Evolutionary conservation across 2,797 vertebrate species (phyloP).

Genomic region (Lemur catta): DNA sequence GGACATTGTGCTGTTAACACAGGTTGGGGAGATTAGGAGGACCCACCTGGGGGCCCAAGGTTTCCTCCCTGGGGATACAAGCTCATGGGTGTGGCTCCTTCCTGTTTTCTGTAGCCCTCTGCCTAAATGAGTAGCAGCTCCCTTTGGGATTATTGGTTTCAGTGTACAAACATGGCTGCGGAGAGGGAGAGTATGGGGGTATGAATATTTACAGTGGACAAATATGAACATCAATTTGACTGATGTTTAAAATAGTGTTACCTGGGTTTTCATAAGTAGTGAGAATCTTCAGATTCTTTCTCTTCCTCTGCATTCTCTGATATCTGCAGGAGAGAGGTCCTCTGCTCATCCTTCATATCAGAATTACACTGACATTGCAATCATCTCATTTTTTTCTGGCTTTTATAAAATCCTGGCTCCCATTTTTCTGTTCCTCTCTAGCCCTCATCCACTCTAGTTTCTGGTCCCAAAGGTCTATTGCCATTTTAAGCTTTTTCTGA

Average conservation of each 20-base stretch:
- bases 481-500: slow-evolving; percentile 9
- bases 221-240: background rate
- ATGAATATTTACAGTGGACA: background rate
- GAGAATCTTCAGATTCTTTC: background rate
- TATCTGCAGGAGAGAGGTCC: background rate
- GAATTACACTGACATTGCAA: background rate
- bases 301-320: background rate
- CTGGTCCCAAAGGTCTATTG: background rate
- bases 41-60: background rate
- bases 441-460: background rate
- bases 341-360: background rate
- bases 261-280: background rate
- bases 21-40: background rate
- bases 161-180: background rate
- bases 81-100: background rate
- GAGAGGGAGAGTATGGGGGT: background rate
- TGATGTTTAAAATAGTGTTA: slow-evolving; percentile 2
- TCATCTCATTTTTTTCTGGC: background rate
- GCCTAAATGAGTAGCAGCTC: background rate
- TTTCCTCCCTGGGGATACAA: background rate
- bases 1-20: background rate
- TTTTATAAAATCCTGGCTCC: background rate
- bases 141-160: background rate
- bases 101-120: background rate
- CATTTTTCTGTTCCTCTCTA: background rate